Base-by-base conservation (phyloP, 2,888 invertebrate species). In the Drosophila neotestacea region DNA sequence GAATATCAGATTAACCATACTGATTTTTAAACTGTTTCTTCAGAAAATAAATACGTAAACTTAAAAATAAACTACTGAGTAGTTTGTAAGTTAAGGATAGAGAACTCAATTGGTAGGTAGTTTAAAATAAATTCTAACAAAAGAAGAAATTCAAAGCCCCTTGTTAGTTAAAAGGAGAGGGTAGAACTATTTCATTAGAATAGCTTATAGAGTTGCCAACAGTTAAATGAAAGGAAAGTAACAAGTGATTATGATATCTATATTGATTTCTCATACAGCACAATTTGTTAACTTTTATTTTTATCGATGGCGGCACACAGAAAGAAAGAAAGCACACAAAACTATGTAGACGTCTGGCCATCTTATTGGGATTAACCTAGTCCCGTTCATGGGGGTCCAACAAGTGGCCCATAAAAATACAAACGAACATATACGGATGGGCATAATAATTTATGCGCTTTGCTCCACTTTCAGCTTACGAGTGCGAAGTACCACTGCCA, bases 381-480 rank as follows among this genome's bases (percentile, higher is more conserved):
- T 78, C 76, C 65, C 55, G 56, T 64, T 28, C 55, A 60, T 22
- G 47, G 56, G 56, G 46, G 56, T 65, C 70, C 79, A 81, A 81
- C 81, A 81, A 81, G 81, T 81, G 78, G 83, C 76, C 71, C 77
- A 79, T 81, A 82, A 81, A 79, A 80, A 73, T 74, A 69, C 65
- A 77, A 70, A 64, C 78, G 66, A 73, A 73, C 76, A 79, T 79
- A 47, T 58, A 65, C 62, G 68, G 63, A 73, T 65, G 75, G 75
- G 65, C 70, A 69, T 80, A 82, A 82, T 80, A 81, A 82, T 77
- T 82, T 82, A 82, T 79, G 77, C 77, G 73, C 77, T 67, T 70
- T 77, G 62, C 59, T 63, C 68, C 64, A 74, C 63, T 69, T 66
- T 67, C 60, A 61, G 66, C 51, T 66, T 66, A 68, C 71, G 58